phyloP scores from a whole-genome alignment of 64 coral and sea anemone genomes.

The Astreopora myriophthalma region DNA sequence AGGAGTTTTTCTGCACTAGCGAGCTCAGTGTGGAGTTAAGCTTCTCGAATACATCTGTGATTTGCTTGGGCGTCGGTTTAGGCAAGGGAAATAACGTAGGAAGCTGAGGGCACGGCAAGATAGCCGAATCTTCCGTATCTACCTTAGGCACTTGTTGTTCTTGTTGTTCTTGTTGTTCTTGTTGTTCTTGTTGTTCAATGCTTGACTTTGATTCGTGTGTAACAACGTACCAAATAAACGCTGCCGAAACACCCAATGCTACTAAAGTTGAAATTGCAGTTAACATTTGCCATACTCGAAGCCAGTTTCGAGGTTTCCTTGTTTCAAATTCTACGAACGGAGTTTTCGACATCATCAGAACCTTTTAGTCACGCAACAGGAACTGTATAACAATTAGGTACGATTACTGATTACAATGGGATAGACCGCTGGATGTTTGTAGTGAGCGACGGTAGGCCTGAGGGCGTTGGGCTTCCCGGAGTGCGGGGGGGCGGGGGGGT shows the following conservation, averaged over 20 bases:
- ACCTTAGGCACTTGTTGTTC: background rate
- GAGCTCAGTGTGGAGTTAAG: background rate
- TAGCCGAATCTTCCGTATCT: background rate
- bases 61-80: slow-evolving; percentile 6
- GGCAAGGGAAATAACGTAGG: slow-evolving; percentile 44
- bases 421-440: too few relatives aligned
- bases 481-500: too few relatives aligned
- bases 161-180: background rate
- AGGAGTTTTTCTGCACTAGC: background rate
- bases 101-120: slow-evolving; percentile 17
- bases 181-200: too few relatives aligned
- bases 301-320: background rate
- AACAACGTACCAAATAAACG: slow-evolving; percentile 3
- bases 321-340: background rate
- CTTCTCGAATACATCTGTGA: slow-evolving; percentile 10
- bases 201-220: background rate
- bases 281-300: background rate
- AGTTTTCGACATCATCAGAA: background rate
- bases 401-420: too few relatives aligned
- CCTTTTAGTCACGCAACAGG: too few relatives aligned
- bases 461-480: too few relatives aligned
- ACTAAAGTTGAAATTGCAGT: background rate
- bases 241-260: background rate
- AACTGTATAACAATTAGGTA: too few relatives aligned
- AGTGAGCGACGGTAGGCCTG: too few relatives aligned